These are phyloP conservation scores for Todiramphus chloris DNA, from an alignment of 2,113 vertebrate species.

Conservation along the genomic window DNA sequence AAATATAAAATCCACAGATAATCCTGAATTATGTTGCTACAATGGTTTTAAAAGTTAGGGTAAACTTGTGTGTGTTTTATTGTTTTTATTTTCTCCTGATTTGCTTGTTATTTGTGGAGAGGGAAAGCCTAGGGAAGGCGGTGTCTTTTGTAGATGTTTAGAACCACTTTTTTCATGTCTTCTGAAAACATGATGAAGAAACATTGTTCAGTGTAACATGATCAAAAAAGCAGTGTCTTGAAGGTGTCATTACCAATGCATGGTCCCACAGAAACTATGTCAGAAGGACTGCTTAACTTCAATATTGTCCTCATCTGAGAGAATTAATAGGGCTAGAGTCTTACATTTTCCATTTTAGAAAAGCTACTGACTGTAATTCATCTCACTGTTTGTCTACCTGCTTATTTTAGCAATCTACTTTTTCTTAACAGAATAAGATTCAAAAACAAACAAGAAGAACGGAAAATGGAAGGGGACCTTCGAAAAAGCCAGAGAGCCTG, in stretches of 20 bases:
- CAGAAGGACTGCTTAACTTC: not conserved
- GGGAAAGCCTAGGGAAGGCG: not conserved
- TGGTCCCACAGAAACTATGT: no score
- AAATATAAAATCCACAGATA: not conserved
- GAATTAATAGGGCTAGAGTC: not conserved
- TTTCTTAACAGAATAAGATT: constrained; percentile 81
- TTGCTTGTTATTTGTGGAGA: not conserved
- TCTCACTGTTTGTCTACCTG: not conserved
- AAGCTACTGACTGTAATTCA: not conserved
- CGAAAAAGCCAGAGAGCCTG: constrained; percentile 90
- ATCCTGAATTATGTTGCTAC: not conserved
- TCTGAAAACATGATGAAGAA: not conserved
- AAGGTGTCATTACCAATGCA: not conserved
- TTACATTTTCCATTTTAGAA: not conserved
- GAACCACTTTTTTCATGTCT: not conserved
- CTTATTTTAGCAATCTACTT: not conserved
- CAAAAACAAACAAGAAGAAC: constrained; percentile 89
- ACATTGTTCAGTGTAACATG: not conserved
- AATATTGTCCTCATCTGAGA: fast-evolving
- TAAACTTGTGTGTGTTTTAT: not conserved
- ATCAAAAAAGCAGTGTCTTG: not conserved
- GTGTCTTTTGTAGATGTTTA: not conserved
- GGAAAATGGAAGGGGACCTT: constrained; percentile 88
- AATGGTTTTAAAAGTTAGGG: not conserved
- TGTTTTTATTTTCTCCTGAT: not conserved